Conservation (phyloP, 1,140 invertebrate species). For the Pollicipes pollicipes region DNA sequence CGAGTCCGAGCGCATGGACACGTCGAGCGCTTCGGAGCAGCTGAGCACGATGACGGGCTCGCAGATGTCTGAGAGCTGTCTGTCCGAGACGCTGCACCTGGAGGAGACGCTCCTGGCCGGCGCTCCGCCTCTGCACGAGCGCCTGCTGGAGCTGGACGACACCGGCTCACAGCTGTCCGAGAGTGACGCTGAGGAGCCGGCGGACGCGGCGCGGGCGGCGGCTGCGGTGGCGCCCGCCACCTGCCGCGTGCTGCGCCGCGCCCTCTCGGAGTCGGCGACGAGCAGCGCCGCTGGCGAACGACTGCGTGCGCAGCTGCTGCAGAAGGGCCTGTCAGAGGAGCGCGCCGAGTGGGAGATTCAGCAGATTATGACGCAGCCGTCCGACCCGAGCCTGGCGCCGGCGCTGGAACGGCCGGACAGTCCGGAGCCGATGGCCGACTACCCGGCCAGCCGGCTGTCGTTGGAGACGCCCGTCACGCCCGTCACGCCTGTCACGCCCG, state of each 20-base stretch:
- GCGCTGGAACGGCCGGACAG: not conserved
- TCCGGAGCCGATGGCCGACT: not conserved
- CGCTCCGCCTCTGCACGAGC: not conserved
- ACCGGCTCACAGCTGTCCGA: not conserved
- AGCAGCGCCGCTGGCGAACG: not conserved
- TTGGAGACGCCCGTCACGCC: not conserved
- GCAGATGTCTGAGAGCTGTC: not conserved
- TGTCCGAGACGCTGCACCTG: not conserved
- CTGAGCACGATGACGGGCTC: conserved; percentile 1
- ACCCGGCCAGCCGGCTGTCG: not conserved
- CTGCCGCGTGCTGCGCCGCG: not conserved
- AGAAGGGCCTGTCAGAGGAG: not conserved
- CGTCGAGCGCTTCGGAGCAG: not conserved
- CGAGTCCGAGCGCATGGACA: not conserved
- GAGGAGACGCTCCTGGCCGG: not conserved
- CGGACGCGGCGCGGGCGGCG: not conserved
- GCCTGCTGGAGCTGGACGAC: not conserved
- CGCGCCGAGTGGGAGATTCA: not conserved
- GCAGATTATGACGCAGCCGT: not conserved
- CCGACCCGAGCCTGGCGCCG: not conserved
- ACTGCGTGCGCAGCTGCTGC: not conserved
- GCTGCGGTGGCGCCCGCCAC: too few species aligned
- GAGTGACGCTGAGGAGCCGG: not conserved
- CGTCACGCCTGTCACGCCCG: too few species aligned
- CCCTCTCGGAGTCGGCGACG: not conserved